These are phyloP conservation scores for Latheticus oryzae DNA, from an alignment of 2,888 invertebrate species.

Conservation along the genomic window DNA sequence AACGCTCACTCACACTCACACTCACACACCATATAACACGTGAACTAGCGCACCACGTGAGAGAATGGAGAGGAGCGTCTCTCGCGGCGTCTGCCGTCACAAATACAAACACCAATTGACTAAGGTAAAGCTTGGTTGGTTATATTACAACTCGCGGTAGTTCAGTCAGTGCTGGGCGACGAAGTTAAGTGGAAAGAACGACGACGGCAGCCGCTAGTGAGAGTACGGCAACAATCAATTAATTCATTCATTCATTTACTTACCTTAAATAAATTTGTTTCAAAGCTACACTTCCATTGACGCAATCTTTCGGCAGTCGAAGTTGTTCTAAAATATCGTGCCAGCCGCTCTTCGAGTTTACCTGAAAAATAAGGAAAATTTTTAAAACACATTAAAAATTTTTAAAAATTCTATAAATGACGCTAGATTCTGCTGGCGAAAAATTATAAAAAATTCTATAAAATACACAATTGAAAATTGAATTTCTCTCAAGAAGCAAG, in stretches of 20 bases:
- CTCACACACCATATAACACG: too few relatives aligned
- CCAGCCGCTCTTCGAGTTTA: slow-evolving; percentile 91
- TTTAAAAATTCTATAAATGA: background rate
- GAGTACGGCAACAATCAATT: too few relatives aligned
- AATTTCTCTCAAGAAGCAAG: too few relatives aligned
- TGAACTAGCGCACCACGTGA: slow-evolving; percentile 56
- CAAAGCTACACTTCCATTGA: slow-evolving; percentile 88
- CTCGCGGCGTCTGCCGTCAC: slow-evolving; percentile 55
- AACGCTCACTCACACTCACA: too few relatives aligned
- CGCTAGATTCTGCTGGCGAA: too few relatives aligned
- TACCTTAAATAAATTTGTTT: slow-evolving; percentile 86
- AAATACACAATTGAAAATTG: too few relatives aligned
- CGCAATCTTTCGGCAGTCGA: slow-evolving; percentile 83
- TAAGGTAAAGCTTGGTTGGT: too few relatives aligned
- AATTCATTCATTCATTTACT: slow-evolving; percentile 55
- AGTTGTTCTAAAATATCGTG: slow-evolving; percentile 82
- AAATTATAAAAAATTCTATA: too few relatives aligned
- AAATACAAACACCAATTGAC: slow-evolving; percentile 31
- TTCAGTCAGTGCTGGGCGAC: slow-evolving; percentile 38
- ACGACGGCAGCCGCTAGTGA: slow-evolving; percentile 11
- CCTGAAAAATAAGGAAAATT: too few relatives aligned
- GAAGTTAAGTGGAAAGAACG: slow-evolving; percentile 35
- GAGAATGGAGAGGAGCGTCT: too few relatives aligned
- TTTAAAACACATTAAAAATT: too few relatives aligned
- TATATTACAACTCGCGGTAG: too few relatives aligned